These are phyloP conservation scores for Alviniconcha marisindica DNA, from an alignment of 1,140 invertebrate species.

Conservation along the genomic window DNA sequence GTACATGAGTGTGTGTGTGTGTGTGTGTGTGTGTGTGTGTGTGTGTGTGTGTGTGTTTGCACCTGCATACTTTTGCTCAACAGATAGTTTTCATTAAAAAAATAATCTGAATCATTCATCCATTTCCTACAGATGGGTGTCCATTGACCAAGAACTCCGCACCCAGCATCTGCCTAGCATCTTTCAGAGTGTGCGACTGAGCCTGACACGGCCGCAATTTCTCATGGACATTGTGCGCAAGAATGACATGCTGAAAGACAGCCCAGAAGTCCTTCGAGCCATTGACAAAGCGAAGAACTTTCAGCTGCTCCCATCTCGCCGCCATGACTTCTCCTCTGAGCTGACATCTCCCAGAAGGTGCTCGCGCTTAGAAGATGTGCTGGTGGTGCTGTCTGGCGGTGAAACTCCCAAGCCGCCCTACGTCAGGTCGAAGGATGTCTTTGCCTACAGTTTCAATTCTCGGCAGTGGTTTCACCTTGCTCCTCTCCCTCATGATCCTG, in stretches of 20 bases:
- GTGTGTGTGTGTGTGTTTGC: no score
- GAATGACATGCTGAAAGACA: constrained; percentile 51
- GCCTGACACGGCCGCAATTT: constrained; percentile 61
- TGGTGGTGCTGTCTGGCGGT: constrained; percentile 66
- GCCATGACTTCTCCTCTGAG: constrained; percentile 62
- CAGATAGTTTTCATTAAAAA: no score
- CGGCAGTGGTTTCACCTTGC: constrained; percentile 63
- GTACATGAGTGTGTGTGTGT: no score
- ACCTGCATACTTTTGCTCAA: no score
- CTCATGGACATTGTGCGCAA: constrained; percentile 58
- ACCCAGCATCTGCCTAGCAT: constrained; percentile 52
- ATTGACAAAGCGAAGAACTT: constrained; percentile 66
- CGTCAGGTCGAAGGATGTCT: constrained; percentile 61
- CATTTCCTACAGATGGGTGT: constrained; percentile 52
- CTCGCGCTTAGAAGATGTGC: constrained; percentile 59
- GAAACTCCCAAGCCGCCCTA: constrained; percentile 66
- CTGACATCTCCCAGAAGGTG: constrained; percentile 54
- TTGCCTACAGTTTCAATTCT: constrained; percentile 64
- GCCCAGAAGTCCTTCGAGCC: constrained; percentile 53
- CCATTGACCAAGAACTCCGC: constrained; percentile 52
- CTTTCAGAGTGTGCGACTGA: constrained; percentile 59
- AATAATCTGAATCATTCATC: no score
- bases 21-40: no score
- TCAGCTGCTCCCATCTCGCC: constrained; percentile 60
- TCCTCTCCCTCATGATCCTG: constrained; percentile 65